Evolutionary conservation across 2,888 invertebrate genomes (phyloP).

Genomic region (Zelleria hepariella): DNA sequence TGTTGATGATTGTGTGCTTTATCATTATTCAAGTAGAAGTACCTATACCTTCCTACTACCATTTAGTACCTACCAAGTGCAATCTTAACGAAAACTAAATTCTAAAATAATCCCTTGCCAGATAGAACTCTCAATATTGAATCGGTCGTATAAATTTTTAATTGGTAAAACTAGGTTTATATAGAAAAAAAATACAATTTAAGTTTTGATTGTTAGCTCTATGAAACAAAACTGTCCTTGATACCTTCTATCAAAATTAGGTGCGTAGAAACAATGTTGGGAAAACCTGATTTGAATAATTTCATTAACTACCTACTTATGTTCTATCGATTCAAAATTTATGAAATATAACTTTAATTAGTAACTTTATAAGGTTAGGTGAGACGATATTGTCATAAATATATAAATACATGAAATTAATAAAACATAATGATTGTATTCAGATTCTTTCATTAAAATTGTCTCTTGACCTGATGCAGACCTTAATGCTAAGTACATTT

Average conservation of each 20-base stretch:
- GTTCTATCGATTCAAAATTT: conserved; percentile 71
- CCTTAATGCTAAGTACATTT: background rate
- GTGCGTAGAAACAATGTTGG: conserved; percentile 32
- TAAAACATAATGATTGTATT: conserved; percentile 73
- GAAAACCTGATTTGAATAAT: conserved; percentile 52
- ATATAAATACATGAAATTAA: conserved; percentile 74
- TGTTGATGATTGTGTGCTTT: conserved; percentile 10
- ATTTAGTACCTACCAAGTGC: conserved; percentile 11
- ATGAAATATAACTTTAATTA: conserved; percentile 70
- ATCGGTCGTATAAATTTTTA: conserved; percentile 47
- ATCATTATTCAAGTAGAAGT: background rate
- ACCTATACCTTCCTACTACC: background rate
- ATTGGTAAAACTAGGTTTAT: conserved; percentile 43
- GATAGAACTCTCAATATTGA: conserved; percentile 39
- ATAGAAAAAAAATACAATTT: conserved; percentile 31
- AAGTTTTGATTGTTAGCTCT: conserved; percentile 53
- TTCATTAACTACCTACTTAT: conserved; percentile 59
- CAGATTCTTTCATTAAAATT: conserved; percentile 28
- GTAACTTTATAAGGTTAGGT: conserved; percentile 72
- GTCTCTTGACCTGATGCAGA: background rate
- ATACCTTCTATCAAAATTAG: conserved; percentile 39
- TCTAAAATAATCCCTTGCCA: conserved; percentile 46
- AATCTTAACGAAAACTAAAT: conserved; percentile 8
- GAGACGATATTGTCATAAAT: conserved; percentile 75
- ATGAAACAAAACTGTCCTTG: conserved; percentile 40